These are phyloP conservation scores for Andricus curvator DNA, from an alignment of 2,888 invertebrate genomes.

Conservation along the genomic window DNA sequence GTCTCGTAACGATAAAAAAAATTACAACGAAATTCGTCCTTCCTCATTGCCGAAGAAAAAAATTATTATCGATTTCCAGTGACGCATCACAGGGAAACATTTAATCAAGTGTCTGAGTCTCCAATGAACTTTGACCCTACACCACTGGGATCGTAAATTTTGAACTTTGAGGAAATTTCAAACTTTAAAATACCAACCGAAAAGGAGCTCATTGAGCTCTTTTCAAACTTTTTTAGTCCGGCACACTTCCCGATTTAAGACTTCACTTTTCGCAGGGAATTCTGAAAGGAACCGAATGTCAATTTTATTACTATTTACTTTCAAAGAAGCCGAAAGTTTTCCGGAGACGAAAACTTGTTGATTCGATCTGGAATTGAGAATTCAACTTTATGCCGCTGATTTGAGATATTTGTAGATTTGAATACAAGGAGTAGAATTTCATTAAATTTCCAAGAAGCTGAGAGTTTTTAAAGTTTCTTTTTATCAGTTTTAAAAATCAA, in stretches of 20 bases:
- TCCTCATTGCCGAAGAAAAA: constrained; percentile 18
- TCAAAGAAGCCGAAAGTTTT: not conserved
- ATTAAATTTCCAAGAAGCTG: too few species aligned
- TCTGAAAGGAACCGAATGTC: not conserved
- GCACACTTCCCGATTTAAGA: not conserved
- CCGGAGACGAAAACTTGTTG: not conserved
- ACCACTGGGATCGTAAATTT: not conserved
- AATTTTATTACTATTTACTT: not conserved
- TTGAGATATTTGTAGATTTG: too few species aligned
- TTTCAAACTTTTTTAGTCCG: not conserved
- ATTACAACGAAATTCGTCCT: constrained; percentile 3
- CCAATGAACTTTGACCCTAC: not conserved
- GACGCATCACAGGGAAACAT: constrained; percentile 1
- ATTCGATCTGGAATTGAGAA: not conserved
- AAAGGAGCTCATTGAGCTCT: not conserved
- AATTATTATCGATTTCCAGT: not conserved
- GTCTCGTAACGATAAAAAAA: constrained; percentile 16
- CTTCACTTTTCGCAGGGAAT: not conserved
- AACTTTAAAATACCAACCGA: not conserved
- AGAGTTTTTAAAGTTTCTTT: too few species aligned
- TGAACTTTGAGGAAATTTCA: not conserved
- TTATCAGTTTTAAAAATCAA: not conserved
- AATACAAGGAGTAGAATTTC: too few species aligned
- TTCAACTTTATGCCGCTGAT: not conserved
- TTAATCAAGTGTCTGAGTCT: not conserved